Conservation (phyloP, 1,140 invertebrate species). For the Acromyrmex heyeri region DNA sequence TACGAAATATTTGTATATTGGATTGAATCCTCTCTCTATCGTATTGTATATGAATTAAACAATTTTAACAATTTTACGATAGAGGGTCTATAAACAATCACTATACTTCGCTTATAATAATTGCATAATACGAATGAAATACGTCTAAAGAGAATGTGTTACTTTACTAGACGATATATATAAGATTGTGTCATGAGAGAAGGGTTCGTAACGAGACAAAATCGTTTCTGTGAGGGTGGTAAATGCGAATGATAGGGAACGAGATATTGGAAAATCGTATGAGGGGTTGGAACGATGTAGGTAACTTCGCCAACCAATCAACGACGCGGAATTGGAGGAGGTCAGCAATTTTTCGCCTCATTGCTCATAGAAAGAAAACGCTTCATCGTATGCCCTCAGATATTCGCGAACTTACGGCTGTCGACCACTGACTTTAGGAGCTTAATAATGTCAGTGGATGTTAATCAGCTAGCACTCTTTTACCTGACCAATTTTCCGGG, state of each 20-base stretch:
- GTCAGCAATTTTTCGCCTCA: conserved; percentile 78
- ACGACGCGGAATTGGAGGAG: conserved; percentile 13
- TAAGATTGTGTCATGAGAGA: conserved; percentile 36
- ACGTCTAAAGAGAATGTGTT: conserved; percentile 23
- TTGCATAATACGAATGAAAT: conserved; percentile 24
- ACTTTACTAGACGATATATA: conserved; percentile 3
- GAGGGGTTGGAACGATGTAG: conserved; percentile 56
- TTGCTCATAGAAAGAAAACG: conserved; percentile 73
- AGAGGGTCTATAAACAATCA: background rate
- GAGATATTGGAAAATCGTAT: conserved; percentile 76
- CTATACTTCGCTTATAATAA: background rate
- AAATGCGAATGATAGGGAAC: conserved; percentile 62
- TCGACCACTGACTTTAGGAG: conserved; percentile 30
- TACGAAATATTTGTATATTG: background rate
- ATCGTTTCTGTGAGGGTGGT: conserved; percentile 39
- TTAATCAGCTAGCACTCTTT: conserved; percentile 71
- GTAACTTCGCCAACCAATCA: conserved; percentile 28
- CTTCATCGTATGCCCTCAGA: conserved; percentile 67
- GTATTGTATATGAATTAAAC: background rate
- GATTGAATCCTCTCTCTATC: background rate
- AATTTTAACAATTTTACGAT: background rate
- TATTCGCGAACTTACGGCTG: conserved; percentile 53
- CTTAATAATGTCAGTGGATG: conserved; percentile 63
- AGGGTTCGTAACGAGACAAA: conserved; percentile 67
- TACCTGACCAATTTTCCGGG: conserved; percentile 71